Evolutionary conservation across 2,113 vertebrate species (phyloP).

Genomic region (Serinus canaria): DNA sequence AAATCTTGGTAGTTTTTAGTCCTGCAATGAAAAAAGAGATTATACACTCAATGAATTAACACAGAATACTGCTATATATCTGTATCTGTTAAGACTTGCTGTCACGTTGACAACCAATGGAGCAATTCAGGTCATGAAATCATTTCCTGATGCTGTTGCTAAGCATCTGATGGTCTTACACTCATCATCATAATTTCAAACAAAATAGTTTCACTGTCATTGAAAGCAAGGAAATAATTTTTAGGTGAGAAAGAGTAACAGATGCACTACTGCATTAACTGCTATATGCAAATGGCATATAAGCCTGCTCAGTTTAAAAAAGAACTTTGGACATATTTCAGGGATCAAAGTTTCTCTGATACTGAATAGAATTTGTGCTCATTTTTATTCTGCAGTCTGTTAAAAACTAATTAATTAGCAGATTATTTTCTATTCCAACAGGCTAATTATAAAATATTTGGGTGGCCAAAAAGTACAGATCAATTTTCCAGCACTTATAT

Average conservation of each 20-base stretch:
- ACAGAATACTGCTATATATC: background rate
- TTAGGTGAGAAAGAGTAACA: background rate
- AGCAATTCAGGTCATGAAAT: background rate
- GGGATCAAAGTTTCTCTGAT: background rate
- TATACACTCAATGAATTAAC: background rate
- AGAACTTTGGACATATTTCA: background rate
- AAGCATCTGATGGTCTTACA: background rate
- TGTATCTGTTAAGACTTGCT: background rate
- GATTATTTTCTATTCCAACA: background rate
- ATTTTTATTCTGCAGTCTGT: background rate
- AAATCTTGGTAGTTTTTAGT: background rate
- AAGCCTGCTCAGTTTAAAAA: background rate
- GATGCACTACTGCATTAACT: background rate
- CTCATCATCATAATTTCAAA: background rate
- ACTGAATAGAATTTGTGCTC: background rate
- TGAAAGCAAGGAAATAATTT: background rate
- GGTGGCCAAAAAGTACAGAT: background rate
- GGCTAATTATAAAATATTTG: background rate
- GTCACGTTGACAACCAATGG: background rate
- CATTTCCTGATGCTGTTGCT: background rate
- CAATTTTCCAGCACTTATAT: background rate
- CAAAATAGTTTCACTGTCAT: background rate
- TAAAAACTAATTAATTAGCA: background rate
- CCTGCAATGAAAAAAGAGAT: background rate
- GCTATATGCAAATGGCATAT: background rate